phyloP scores from a whole-genome alignment of 2,113 vertebrate species.

The Cepphus grylle region DNA sequence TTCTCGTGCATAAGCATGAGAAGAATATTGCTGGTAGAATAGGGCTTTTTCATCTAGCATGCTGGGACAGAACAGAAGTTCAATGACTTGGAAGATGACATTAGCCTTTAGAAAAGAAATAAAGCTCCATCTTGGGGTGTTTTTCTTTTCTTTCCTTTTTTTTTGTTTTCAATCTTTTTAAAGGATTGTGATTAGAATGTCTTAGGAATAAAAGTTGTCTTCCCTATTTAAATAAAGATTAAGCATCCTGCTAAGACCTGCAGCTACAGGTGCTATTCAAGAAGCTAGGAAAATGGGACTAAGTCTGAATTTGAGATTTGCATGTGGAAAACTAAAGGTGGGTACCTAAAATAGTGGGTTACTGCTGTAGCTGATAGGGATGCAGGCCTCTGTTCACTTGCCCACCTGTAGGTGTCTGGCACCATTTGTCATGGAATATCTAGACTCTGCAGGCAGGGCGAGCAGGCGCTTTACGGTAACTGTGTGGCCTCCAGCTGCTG shows the following conservation, averaged over 20 bases:
- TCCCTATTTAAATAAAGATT: background rate
- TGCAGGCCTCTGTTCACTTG: background rate
- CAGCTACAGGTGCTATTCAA: background rate
- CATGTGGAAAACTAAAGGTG: background rate
- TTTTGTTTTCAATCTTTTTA: background rate
- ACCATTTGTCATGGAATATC: rapidly evolving
- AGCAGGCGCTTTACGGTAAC: background rate
- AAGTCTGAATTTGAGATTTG: background rate
- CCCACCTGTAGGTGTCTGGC: background rate
- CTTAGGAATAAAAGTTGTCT: background rate
- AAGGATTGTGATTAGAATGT: background rate
- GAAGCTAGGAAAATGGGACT: background rate
- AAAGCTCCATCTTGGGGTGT: background rate
- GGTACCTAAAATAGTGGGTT: background rate
- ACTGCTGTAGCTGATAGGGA: background rate
- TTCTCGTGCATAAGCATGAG: background rate
- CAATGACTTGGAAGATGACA: background rate
- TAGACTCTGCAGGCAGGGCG: rapidly evolving
- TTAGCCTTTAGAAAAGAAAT: background rate
- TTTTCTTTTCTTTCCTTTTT: rapidly evolving
- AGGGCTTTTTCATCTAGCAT: background rate
- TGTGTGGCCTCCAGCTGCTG: background rate
- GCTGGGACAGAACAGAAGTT: background rate
- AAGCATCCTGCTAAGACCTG: background rate
- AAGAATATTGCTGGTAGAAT: background rate